Conservation (phyloP, 1,140 invertebrate genomes). For the Parasteatoda tepidariorum region DNA sequence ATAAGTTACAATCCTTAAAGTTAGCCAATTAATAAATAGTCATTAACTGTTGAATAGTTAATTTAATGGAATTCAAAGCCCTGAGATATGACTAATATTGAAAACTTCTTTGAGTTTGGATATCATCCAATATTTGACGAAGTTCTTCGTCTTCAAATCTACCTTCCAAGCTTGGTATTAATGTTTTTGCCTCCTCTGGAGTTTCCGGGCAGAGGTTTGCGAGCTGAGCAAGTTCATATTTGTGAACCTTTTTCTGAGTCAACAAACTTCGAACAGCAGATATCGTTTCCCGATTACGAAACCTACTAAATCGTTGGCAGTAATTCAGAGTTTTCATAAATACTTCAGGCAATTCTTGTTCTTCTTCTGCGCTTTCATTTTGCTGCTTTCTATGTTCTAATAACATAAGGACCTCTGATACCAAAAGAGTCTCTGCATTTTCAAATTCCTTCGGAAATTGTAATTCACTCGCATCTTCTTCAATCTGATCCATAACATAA, state of each 20-base stretch:
- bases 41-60: too few relatives aligned
- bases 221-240: constrained; percentile 97
- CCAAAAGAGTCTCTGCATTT: constrained; percentile 96
- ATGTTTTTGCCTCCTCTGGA: constrained; percentile 95
- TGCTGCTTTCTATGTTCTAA: constrained; percentile 96
- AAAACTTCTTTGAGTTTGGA: constrained; percentile 96
- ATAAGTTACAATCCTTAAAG: too few relatives aligned
- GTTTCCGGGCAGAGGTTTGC: constrained; percentile 98
- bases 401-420: constrained; percentile 98
- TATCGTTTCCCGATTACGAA: constrained; percentile 99
- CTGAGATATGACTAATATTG: constrained; percentile 76
- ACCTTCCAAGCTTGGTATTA: constrained; percentile 94
- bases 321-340: constrained; percentile 98
- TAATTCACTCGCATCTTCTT: constrained; percentile 71
- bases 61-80: too few relatives aligned
- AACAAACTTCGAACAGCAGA: constrained; percentile 91
- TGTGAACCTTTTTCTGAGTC: constrained; percentile 96
- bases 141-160: constrained; percentile 97
- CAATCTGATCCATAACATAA: constrained; percentile 61
- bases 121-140: constrained; percentile 93
- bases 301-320: constrained; percentile 92
- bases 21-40: too few relatives aligned
- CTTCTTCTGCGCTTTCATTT: constrained; percentile 98
- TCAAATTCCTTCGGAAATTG: constrained; percentile 86
- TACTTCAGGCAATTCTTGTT: constrained; percentile 97